Evolutionary conservation across 2,113 vertebrate genomes (phyloP).

Genomic region (Cinclus cinclus): DNA sequence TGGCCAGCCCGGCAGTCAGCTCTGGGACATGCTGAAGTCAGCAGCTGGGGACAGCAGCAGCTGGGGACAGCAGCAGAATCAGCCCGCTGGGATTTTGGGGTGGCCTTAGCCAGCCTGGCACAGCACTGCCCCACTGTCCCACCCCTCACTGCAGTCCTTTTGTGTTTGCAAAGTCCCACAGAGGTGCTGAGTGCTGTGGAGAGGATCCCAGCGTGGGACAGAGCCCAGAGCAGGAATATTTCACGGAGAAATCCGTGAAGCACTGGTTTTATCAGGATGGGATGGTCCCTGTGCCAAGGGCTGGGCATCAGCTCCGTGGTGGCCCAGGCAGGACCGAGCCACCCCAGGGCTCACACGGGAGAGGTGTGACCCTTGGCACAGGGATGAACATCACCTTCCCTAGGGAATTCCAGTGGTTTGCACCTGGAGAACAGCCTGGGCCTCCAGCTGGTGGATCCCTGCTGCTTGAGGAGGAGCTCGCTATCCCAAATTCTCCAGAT

Average conservation of each 20-base stretch:
- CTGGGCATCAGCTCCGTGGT: background rate
- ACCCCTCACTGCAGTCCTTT: fast-evolving
- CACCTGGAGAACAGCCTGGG: background rate
- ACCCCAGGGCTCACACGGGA: background rate
- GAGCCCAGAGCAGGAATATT: fast-evolving
- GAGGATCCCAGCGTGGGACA: fast-evolving
- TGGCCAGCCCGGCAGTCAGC: background rate
- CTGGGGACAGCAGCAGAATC: background rate
- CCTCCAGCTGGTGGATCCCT: background rate
- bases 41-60: background rate
- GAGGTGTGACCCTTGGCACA: background rate
- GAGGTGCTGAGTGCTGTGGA: background rate
- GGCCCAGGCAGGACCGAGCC: too few species aligned
- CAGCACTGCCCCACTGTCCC: background rate
- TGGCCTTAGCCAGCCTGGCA: background rate
- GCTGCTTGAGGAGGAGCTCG: background rate
- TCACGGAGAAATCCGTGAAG: fast-evolving
- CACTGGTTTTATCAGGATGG: background rate
- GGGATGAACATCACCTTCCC: background rate
- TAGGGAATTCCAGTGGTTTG: fast-evolving
- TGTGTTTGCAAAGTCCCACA: background rate
- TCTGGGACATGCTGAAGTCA: background rate
- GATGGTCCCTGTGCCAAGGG: background rate
- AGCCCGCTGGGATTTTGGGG: background rate
- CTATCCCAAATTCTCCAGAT: fast-evolving